Evolutionary conservation across 1,140 invertebrate species (phyloP).

Genomic region (Physella acuta): DNA sequence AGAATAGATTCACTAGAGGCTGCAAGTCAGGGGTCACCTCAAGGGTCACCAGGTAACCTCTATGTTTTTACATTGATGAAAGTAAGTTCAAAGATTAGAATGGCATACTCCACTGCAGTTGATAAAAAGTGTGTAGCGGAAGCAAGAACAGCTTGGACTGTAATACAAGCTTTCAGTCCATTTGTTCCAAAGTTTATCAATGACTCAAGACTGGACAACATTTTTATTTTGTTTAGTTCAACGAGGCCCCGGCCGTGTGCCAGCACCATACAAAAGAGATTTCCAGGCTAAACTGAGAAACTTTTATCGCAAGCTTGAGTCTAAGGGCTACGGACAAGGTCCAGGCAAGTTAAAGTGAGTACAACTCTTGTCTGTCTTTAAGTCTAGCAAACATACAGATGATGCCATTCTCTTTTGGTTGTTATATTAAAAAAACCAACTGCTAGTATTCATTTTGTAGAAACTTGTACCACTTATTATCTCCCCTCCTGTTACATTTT

Average conservation of each 20-base stretch:
- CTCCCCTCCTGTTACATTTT: too few species aligned
- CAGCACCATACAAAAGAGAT: slow-evolving; percentile 83
- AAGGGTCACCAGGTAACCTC: slow-evolving; percentile 72
- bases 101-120: too few species aligned
- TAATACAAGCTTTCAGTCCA: too few species aligned
- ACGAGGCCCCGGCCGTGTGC: slow-evolving; percentile 74
- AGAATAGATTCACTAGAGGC: slow-evolving; percentile 12
- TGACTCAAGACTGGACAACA: too few species aligned
- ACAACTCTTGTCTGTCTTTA: background rate
- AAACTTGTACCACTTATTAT: too few species aligned
- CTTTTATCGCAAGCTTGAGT: slow-evolving; percentile 93
- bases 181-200: too few species aligned
- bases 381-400: too few species aligned
- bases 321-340: slow-evolving; percentile 94
- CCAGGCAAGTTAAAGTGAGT: slow-evolving; percentile 91
- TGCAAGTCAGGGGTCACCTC: slow-evolving; percentile 67
- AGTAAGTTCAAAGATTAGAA: background rate
- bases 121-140: too few species aligned
- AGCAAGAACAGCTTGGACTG: too few species aligned
- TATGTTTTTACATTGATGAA: slow-evolving; percentile 4
- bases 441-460: too few species aligned
- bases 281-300: slow-evolving; percentile 93
- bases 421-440: too few species aligned
- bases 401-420: too few species aligned
- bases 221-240: slow-evolving; percentile 69